Percentiles rank a stretch among this genome's conserved stretches.
Evolutionary conservation across 2,113 vertebrate species (phyloP).

Genomic region (Alaudala cheleensis): DNA sequence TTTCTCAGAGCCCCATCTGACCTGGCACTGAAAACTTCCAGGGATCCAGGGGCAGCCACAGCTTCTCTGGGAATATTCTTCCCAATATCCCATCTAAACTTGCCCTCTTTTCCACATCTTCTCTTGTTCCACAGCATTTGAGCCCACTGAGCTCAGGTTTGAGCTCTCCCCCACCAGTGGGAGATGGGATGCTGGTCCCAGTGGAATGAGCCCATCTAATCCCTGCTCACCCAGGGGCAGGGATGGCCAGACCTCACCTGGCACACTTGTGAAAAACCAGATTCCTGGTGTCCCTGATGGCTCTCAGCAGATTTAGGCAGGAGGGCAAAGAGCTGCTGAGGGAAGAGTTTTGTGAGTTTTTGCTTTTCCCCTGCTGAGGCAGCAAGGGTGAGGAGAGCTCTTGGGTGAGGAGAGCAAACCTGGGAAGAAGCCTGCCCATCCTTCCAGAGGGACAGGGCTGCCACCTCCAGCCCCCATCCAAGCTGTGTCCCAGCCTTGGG

Average conservation of each 20-base stretch:
- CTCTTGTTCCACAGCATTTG: not conserved
- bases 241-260: not conserved
- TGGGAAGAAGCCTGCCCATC: not conserved
- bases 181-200: not conserved
- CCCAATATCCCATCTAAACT: not conserved
- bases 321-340: not conserved
- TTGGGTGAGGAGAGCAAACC: not conserved
- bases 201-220: not conserved
- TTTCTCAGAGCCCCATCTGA: fast-evolving
- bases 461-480: not conserved
- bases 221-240: not conserved
- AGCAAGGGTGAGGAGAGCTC: fast-evolving
- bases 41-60: not conserved
- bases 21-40: not conserved
- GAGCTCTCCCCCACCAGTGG: not conserved
- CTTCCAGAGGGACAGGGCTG: not conserved
- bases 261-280: fast-evolving
- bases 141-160: not conserved
- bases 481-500: not conserved
- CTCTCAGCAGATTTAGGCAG: not conserved
- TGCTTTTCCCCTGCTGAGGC: not conserved
- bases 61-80: not conserved
- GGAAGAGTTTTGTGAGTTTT: not conserved
- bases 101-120: not conserved
- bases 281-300: not conserved